Percentiles rank a stretch among this genome's conserved stretches.
These are phyloP conservation scores for Papilio xuthus DNA, from an alignment of 1,140 invertebrate species.

Conservation along the genomic window DNA sequence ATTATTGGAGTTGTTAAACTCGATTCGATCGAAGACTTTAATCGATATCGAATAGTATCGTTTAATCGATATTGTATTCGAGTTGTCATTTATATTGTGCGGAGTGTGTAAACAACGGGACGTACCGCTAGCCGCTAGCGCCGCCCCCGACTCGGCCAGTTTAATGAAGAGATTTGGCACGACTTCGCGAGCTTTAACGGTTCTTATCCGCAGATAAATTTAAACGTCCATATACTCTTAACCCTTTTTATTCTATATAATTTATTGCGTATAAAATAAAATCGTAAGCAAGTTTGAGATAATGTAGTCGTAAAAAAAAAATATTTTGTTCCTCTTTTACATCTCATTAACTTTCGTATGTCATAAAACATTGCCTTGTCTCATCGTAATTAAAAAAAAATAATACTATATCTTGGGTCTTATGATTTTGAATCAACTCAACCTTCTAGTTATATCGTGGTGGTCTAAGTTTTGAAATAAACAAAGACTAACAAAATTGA, in stretches of 20 bases:
- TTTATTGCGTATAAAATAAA: not conserved
- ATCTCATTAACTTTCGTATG: not conserved
- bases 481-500: not conserved
- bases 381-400: too few relatives aligned
- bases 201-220: conserved; percentile 59
- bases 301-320: not conserved
- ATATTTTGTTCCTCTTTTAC: not conserved
- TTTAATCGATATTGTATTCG: conserved; percentile 35
- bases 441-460: not conserved
- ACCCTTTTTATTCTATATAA: not conserved
- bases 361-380: not conserved
- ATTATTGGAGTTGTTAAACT: conserved; percentile 11
- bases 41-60: conserved; percentile 25
- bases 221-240: conserved; percentile 37
- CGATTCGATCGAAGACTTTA: not conserved
- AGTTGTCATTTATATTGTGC: conserved; percentile 42
- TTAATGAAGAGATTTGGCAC: conserved; percentile 80
- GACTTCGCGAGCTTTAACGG: conserved; percentile 73
- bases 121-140: conserved; percentile 57
- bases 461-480: not conserved
- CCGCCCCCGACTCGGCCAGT: conserved; percentile 56
- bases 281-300: not conserved
- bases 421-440: too few relatives aligned
- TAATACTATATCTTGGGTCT: too few relatives aligned
- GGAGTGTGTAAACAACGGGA: conserved; percentile 61